Evolutionary conservation across 2,113 vertebrate genomes (phyloP).

Genomic region (Boleophthalmus pectinirostris): DNA sequence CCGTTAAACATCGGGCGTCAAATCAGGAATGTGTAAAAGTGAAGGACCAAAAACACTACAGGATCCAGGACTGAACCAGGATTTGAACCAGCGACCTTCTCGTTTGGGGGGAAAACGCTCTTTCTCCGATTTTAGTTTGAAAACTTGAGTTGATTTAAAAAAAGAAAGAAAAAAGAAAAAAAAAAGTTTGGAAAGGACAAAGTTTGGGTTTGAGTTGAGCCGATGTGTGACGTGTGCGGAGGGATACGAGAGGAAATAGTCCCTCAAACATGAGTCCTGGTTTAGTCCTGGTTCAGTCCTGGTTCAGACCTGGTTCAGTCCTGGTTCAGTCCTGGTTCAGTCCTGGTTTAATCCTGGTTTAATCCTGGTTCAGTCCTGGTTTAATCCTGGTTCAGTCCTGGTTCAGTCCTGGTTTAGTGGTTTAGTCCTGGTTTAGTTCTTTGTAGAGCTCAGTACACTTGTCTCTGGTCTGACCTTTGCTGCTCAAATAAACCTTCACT

Average conservation of each 20-base stretch:
- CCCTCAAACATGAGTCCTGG: not conserved
- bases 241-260: not conserved
- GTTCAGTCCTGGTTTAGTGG: too few species aligned
- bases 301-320: not conserved
- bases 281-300: not conserved
- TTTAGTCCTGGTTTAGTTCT: too few species aligned
- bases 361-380: too few species aligned
- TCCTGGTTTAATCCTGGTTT: too few species aligned
- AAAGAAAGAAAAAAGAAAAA: too few species aligned
- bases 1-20: too few species aligned
- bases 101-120: not conserved
- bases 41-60: too few species aligned
- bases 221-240: not conserved
- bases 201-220: not conserved
- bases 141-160: not conserved
- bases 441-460: too few species aligned
- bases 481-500: too few species aligned
- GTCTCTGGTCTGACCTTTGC: too few species aligned
- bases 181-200: not conserved
- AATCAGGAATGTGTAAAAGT: too few species aligned
- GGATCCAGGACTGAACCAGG: not conserved
- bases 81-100: not conserved
- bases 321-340: not conserved
- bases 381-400: too few species aligned
- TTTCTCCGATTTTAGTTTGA: not conserved